Conservation (phyloP, 1,140 invertebrate genomes). For the Procambarus virginalis region DNA sequence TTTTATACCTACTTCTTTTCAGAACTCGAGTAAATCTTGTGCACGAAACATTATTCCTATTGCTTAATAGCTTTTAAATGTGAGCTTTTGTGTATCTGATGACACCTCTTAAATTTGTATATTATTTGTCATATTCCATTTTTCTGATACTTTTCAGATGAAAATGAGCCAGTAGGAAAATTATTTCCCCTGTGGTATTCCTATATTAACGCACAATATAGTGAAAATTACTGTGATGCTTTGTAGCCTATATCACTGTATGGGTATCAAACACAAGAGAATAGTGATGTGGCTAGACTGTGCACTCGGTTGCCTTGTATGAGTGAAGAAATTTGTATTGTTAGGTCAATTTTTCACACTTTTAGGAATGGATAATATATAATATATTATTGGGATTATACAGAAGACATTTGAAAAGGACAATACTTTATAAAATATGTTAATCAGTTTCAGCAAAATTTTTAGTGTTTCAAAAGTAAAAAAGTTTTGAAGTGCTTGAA, state of each 20-base stretch:
- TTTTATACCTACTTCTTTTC: neutral
- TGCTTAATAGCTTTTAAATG: constrained; percentile 30
- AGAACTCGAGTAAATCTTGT: neutral
- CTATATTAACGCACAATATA: constrained; percentile 34
- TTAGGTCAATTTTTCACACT: neutral
- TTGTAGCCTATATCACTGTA: constrained; percentile 41
- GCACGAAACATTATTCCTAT: neutral
- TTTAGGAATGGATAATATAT: neutral
- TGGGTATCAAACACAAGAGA: constrained; percentile 18
- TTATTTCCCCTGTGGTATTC: constrained; percentile 11
- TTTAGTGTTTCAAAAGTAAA: too few relatives aligned
- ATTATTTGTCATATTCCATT: neutral
- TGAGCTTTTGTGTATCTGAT: constrained; percentile 27
- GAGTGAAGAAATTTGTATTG: neutral
- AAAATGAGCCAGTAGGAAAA: neutral
- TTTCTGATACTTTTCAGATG: neutral
- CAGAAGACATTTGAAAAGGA: neutral
- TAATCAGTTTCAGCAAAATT: too few relatives aligned
- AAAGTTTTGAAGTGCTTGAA: too few relatives aligned
- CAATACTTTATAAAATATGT: too few relatives aligned
- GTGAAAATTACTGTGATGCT: constrained; percentile 58
- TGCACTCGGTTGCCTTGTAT: constrained; percentile 46
- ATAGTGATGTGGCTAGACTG: constrained; percentile 23
- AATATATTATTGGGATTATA: neutral
- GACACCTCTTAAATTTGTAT: neutral